Conservation (phyloP, 2,113 vertebrate species). For the Burhinus oedicnemus region DNA sequence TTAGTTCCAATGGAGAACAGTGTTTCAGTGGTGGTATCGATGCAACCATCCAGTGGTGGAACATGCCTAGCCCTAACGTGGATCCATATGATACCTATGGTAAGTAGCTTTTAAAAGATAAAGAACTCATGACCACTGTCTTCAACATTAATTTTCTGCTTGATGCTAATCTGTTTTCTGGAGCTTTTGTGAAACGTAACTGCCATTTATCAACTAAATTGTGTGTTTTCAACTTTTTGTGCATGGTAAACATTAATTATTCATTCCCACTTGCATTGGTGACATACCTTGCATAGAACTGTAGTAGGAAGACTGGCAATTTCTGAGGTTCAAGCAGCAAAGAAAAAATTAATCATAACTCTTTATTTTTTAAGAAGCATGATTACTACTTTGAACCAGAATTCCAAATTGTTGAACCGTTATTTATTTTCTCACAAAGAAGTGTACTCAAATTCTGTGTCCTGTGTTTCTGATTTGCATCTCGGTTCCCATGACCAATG, state of each 20-base stretch:
- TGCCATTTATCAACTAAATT: background rate
- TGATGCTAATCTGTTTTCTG: background rate
- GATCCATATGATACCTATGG: constrained; percentile 98
- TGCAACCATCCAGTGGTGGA: constrained; percentile 97
- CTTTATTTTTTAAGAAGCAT: background rate
- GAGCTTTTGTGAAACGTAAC: background rate
- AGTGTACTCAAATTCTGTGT: background rate
- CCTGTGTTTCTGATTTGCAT: background rate
- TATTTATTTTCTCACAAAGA: background rate
- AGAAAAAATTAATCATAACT: background rate
- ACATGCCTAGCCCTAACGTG: constrained; percentile 94
- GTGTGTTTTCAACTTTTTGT: background rate
- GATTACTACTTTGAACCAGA: background rate
- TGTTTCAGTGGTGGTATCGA: constrained; percentile 97
- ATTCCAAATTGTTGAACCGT: background rate
- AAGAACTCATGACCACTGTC: background rate
- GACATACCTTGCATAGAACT: background rate
- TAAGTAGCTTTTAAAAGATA: constrained; percentile 54
- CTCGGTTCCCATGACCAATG: background rate
- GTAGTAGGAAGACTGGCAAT: background rate
- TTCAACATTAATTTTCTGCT: background rate
- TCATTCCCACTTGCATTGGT: background rate
- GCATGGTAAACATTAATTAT: background rate
- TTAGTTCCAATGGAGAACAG: constrained; percentile 93
- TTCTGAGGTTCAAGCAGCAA: background rate